A percentile compares a stretch with the other conserved stretches of the same genome.
Conservation (phyloP, 2,888 invertebrate species). For the Autographa gamma region DNA sequence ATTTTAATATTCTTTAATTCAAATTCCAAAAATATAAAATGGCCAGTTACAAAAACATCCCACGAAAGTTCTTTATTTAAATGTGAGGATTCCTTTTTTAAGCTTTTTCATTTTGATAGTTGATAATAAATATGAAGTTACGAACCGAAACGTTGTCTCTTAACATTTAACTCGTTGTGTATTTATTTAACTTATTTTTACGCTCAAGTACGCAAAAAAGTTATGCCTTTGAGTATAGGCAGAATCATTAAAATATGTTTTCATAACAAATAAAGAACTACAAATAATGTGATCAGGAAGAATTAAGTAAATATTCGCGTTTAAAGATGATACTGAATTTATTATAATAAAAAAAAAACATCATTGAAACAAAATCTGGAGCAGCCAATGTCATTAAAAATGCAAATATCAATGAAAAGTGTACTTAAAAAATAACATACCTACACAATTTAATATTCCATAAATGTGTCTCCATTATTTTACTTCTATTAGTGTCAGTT, state of each 20-base stretch:
- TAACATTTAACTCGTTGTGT: slow-evolving; percentile 9
- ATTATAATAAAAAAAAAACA: no score
- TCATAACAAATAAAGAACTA: no score
- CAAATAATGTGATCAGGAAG: no score
- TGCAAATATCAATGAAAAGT: no score
- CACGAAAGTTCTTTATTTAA: slow-evolving; percentile 38
- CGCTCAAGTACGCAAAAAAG: no score
- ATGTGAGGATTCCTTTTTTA: slow-evolving; percentile 25
- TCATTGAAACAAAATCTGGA: no score
- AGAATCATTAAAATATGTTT: background rate
- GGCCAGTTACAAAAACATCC: slow-evolving; percentile 17
- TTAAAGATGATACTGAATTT: no score
- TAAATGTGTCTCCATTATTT: background rate
- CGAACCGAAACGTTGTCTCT: slow-evolving; percentile 36
- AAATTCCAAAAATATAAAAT: slow-evolving; percentile 29
- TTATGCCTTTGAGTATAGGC: background rate
- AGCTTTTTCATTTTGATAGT: slow-evolving; percentile 45
- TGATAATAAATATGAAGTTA: slow-evolving; percentile 42
- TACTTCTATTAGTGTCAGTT: slow-evolving; percentile 11
- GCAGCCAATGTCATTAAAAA: no score
- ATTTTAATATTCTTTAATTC: slow-evolving; percentile 8
- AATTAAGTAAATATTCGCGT: no score
- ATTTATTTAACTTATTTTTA: slow-evolving; percentile 17
- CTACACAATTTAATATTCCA: background rate
- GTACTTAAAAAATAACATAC: no score